phyloP scores from a whole-genome alignment of 2,888 invertebrate species.

The Bellardia bayeri region DNA sequence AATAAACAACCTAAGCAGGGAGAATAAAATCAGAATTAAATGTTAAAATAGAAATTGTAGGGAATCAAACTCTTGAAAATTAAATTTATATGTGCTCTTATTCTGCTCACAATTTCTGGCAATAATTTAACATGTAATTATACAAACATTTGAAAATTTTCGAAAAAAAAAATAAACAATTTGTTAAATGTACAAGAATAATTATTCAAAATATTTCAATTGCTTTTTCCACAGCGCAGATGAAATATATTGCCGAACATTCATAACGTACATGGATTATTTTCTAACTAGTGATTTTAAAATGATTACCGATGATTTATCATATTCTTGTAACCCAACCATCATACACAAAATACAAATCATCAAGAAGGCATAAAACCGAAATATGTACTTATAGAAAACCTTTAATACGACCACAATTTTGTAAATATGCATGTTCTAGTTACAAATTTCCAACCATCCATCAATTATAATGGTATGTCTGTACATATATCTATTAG shows the following conservation, averaged over 20 bases:
- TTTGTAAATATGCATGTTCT: constrained; percentile 58
- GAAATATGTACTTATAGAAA: constrained; percentile 20
- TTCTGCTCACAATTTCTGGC: neutral
- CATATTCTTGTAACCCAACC: constrained; percentile 33
- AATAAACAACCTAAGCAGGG: neutral
- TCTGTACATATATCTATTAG: neutral
- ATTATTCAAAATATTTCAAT: constrained; percentile 42
- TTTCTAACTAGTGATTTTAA: constrained; percentile 54
- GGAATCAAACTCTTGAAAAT: neutral
- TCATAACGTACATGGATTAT: constrained; percentile 29
- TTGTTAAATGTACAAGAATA: constrained; percentile 23
- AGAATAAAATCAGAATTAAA: neutral
- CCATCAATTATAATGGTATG: constrained; percentile 65
- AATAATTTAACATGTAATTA: neutral
- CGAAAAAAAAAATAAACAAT: neutral
- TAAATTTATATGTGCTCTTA: neutral
- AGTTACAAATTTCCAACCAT: constrained; percentile 68
- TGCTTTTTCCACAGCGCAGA: neutral
- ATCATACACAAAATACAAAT: constrained; percentile 30
- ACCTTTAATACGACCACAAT: constrained; percentile 46
- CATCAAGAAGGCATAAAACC: constrained; percentile 51
- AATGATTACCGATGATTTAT: constrained; percentile 59
- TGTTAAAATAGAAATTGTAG: neutral
- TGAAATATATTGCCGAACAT: constrained; percentile 22
- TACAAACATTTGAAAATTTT: neutral